Percentiles rank a stretch among this genome's conserved stretches.
phyloP scores from a whole-genome alignment of 2,888 invertebrate genomes.

The Mythimna pallens region DNA sequence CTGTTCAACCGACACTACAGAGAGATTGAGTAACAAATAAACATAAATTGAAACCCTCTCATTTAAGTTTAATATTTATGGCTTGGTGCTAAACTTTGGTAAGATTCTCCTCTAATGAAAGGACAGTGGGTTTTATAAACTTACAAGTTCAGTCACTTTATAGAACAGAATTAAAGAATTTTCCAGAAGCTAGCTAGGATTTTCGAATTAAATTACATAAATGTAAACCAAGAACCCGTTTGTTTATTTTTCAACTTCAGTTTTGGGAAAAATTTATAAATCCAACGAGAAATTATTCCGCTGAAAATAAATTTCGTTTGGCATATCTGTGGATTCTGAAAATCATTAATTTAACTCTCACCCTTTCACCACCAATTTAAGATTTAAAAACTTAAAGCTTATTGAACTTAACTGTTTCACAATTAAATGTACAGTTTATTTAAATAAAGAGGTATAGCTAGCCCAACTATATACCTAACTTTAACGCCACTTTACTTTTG shows the following conservation, averaged over 20 bases:
- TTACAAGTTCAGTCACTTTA: conserved; percentile 8
- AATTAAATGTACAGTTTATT: not conserved
- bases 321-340: not conserved
- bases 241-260: not conserved
- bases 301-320: not conserved
- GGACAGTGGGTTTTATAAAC: conserved; percentile 22
- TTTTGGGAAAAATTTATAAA: not conserved
- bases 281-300: not conserved
- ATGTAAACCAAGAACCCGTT: not conserved
- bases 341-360: not conserved
- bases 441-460: conserved; percentile 8
- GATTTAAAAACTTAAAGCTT: not conserved
- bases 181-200: not conserved
- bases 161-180: not conserved
- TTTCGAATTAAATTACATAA: not conserved
- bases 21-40: conserved; percentile 29
- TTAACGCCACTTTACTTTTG: not conserved
- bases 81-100: conserved; percentile 9
- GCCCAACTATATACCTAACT: not conserved
- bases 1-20: conserved; percentile 23
- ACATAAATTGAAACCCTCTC: conserved; percentile 27
- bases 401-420: conserved; percentile 2
- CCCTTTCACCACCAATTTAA: conserved; percentile 5
- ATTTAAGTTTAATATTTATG: conserved; percentile 26
- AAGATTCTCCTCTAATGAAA: conserved; percentile 16